Base-by-base conservation (phyloP, 2,797 vertebrate genomes). In the Melanotaenia nigrans region DNA sequence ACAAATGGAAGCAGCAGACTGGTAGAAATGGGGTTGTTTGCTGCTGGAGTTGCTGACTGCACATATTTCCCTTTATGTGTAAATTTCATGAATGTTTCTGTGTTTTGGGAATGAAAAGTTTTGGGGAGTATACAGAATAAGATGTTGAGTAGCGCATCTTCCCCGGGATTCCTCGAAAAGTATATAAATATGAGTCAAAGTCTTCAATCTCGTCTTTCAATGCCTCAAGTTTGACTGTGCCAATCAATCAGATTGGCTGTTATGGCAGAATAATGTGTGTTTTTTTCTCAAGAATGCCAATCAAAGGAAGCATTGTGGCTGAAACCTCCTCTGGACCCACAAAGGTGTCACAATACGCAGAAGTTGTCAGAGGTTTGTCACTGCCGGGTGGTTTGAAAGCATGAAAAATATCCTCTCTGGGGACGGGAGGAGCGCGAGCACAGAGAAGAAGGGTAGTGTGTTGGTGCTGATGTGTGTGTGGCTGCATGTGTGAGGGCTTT, bases 281-380 rank as follows among this genome's bases (percentile, higher is more conserved):
- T 84, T 86, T 85, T 75, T 84, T 83, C 79, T 85, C 68, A 71
- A 89, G 83, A 86, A 83, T 57, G 82, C 77, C 90, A 74, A 74
- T 91, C 90, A 91, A 79, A 90, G 73, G 65, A 88, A 69, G 81
- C 77, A 81, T 84, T 81, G 87, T 81, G 79, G 70, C 66, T 81
- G 72, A 87, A 90, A 79, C 77, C 82, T 87, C 89, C 81, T 87
- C 72, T 85, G 91, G 89, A 87, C 84, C 89, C 90, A 79, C 87
- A 82, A 85, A 92, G 90, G 92, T 92, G 92, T 90, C 92, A 92
- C 85, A 81, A 89, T 84, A 83, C 87, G 89, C 88, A 86, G 79
- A 67, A 79, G 79, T 89, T 93, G 92, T 93, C 94, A 90, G 73
- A 87, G 85, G 49, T 89, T 87, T 91, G 92, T 94, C 94, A 94